phyloP scores from a whole-genome alignment of 2,113 vertebrate genomes.

The Malurus alboscapulatus region DNA sequence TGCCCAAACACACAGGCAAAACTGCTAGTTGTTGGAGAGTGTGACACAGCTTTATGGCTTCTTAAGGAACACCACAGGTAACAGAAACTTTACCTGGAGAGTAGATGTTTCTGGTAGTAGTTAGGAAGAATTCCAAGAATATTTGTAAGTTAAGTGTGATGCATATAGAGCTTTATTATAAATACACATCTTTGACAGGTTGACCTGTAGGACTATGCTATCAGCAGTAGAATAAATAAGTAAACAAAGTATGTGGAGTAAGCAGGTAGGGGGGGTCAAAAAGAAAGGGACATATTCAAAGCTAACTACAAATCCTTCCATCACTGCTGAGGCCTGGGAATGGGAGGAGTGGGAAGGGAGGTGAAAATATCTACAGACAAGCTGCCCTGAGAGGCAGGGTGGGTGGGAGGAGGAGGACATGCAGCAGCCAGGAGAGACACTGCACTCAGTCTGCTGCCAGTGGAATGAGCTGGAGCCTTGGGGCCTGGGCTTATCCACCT shows the following conservation, averaged over 20 bases:
- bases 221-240: background rate
- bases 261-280: background rate
- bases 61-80: background rate
- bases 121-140: background rate
- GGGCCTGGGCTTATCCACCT: background rate
- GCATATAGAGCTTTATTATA: background rate
- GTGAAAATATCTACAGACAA: background rate
- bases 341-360: fast-evolving
- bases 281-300: background rate
- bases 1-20: background rate
- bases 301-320: background rate
- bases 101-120: background rate
- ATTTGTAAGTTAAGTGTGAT: background rate
- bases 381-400: background rate
- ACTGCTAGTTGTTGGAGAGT: background rate
- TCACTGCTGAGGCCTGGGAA: background rate
- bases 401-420: background rate
- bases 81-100: background rate
- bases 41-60: background rate
- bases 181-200: background rate
- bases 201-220: background rate
- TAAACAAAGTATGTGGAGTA: background rate
- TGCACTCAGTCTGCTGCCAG: background rate
- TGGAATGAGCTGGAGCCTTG: background rate
- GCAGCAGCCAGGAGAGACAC: background rate